Base-by-base conservation (phyloP, 2,113 vertebrate species). In the Alouatta palliata region DNA sequence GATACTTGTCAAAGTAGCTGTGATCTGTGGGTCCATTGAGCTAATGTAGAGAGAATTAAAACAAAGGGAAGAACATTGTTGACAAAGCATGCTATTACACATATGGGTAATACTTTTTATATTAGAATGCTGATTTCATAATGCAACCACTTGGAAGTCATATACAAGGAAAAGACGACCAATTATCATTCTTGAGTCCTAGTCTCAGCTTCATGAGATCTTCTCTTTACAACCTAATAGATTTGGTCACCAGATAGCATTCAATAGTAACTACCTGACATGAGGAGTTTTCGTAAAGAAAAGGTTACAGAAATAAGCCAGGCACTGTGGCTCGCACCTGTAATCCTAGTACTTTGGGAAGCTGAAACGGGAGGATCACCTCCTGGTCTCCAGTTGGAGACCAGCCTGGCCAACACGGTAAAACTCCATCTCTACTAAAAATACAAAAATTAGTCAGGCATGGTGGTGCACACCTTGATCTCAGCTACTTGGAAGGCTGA, bases 1-100 rank as follows among this genome's bases (percentile, higher is more conserved):
- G 99, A 93, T 99, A 99, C 95, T 93, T 99, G 98, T 99, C 99
- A 71, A 99, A 99, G 98, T 99, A 99, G 97, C 99, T 99, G 98
- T 99, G 99, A 95, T 99, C 99, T 68, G 98, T 99, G 0, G 99
- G 99, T 54, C 99, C 99, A 25, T 97, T 98, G 43, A 99, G 97
- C 99, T 99, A 91, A n/a, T 84, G 93, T 27, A 97, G 81, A 97
- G 84, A 97, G 64, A 95, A 54, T 99, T 84, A 99, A 99, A 91
- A 77, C 91, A 80, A 82, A 92, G 66, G 30, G 95, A 35, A 97
- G 58, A 16, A 84, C 37, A 16, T 52, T 1, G 20, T 19, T 61
- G 49, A 89, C 3, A 1, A 52, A 71, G 68, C 30, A 35, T 68
- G 12, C 14, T 45, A 1, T 25, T 49, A n/a, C 8, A 32, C 8